Percentiles rank a stretch among this genome's conserved stretches.
Conservation (phyloP, 1,140 invertebrate genomes). For the Paralvinella palmiformis region DNA sequence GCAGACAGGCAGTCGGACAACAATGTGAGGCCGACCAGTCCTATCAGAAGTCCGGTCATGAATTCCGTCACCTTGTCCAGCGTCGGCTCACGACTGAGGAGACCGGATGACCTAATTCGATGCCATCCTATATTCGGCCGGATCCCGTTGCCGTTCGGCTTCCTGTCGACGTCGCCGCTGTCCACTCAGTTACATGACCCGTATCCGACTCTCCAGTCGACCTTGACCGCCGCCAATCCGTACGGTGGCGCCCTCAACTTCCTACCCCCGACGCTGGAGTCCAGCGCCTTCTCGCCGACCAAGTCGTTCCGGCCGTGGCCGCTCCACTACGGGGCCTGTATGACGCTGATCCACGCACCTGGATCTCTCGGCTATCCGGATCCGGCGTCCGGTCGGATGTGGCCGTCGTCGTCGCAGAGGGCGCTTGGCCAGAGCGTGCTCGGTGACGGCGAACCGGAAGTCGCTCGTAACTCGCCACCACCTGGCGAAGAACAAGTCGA, state of each 20-base stretch:
- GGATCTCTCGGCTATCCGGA: background rate
- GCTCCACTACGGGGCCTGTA: too few relatives aligned
- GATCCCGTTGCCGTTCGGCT: background rate
- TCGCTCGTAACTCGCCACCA: background rate
- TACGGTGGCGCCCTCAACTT: too few relatives aligned
- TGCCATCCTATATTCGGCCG: background rate
- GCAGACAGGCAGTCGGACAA: background rate
- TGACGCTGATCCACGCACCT: background rate
- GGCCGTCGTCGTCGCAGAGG: background rate
- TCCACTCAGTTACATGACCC: background rate
- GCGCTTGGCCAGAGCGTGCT: background rate
- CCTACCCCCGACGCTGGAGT: too few relatives aligned
- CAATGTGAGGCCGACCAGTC: background rate
- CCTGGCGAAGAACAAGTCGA: constrained; percentile 19
- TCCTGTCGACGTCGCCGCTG: background rate
- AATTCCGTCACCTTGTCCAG: background rate
- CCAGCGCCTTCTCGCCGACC: too few relatives aligned
- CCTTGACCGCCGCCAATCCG: too few relatives aligned
- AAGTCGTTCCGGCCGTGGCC: too few relatives aligned
- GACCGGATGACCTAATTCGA: background rate
- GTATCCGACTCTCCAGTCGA: too few relatives aligned
- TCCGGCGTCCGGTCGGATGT: background rate
- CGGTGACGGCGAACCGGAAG: background rate
- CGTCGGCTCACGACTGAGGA: background rate
- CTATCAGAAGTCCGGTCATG: background rate